Evolutionary conservation across 2,113 vertebrate genomes (phyloP).

Genomic region (Podilymbus podiceps): DNA sequence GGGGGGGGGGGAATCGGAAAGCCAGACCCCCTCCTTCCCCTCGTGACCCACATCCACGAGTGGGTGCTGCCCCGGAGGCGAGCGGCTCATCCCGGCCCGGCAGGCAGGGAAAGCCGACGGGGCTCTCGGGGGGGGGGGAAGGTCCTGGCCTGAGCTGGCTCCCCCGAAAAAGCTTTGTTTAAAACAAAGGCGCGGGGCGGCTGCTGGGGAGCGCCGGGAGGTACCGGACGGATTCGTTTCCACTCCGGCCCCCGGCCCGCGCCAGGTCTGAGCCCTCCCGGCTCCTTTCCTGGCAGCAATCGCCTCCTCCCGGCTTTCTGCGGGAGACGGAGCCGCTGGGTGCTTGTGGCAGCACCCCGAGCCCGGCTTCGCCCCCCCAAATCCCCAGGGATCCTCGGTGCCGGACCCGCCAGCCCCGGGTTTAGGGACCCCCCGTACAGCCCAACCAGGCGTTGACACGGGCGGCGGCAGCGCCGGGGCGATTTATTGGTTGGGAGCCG

Average conservation of each 20-base stretch:
- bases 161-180: constrained; percentile 32
- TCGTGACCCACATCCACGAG: background rate
- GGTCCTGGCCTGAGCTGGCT: background rate
- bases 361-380: background rate
- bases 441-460: background rate
- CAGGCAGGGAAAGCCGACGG: background rate
- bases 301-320: background rate
- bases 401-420: background rate
- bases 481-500: background rate
- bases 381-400: background rate
- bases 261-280: background rate
- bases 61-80: background rate
- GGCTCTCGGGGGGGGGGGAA: background rate
- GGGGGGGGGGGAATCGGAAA: background rate
- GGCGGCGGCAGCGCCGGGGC: background rate
- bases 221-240: background rate
- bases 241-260: background rate
- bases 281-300: background rate
- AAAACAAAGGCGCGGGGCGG: constrained; percentile 40
- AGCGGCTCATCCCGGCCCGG: background rate
- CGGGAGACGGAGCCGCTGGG: background rate
- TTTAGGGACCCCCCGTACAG: background rate
- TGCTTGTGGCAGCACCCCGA: accelerated
- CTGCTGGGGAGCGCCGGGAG: constrained; percentile 17
- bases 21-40: background rate